Evolutionary conservation across 2,113 vertebrate species (phyloP), one percentile per base, ranked within the genome.

Genomic region (Zapus hudsonius): DNA sequence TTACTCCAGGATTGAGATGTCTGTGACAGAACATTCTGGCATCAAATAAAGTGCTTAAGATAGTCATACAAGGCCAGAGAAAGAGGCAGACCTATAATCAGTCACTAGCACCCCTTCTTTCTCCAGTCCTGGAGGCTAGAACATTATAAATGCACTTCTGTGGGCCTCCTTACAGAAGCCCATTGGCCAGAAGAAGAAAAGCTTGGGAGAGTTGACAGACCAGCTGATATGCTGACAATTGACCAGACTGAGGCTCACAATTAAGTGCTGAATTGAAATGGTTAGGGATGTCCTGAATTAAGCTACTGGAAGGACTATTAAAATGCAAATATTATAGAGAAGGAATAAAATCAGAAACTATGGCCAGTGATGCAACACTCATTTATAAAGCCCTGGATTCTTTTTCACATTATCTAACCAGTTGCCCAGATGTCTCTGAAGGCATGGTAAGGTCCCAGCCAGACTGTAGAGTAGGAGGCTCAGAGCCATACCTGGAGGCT

Each of bases 251-350:
- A 83, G 33, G 31, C 16, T 63, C 38, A 82, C 70, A 80, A 42
- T 80, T 63, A 70, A 78, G 82, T 42, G 42, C 20, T 87, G 72
- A 82, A 57, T 61, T 57, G 47, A 92, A 66, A 84, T 70, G 57
- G 63, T 64, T 29, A 67, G 33, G 69, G 83, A 13, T 42, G 33
- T 64, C n/a, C 73, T 74, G 47, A 83, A 78, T 79, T 59, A 88
- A 88, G 52, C 67, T 16, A 55, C n/a, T 66, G 31, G 64, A 92
- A 95, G 40, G 16, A 83, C 27, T 80, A 70, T 79, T 94, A 86
- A 93, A 83, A 85, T 86, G 66, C 61, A 92, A 82, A 66, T 73
- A 59, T 87, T 76, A 87, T 85, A 61, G 67, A 64, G 47, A 91
- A 87, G 31, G 85, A 90, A 47, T 93, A 80, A 79, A 91, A 80